Base-by-base conservation (phyloP, 2,888 invertebrate species). In the Gisinianus flammeolus region DNA sequence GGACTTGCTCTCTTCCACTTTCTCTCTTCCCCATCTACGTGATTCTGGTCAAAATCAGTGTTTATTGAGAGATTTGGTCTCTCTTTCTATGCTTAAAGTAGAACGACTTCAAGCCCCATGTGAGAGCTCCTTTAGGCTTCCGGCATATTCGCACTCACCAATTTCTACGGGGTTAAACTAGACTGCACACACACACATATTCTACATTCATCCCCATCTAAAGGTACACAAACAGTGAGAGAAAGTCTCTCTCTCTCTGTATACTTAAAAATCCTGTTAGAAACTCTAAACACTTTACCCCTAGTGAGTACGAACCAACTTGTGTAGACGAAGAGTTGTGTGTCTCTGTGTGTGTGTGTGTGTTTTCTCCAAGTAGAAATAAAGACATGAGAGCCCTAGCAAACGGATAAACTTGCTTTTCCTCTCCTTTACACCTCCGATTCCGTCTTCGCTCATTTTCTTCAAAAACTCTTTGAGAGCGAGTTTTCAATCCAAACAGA, bases 41-140 rank as follows among this genome's bases (percentile, higher is more conserved):
- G 82, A 82, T 82, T 82, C 75, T 81, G 81, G 82, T 81, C 79
- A 79, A 80, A 82, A 82, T 80, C 81, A 82, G 82, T 82, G 82
- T 82, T 82, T 82, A 82, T 82, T 81, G 82, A 82, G 82, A 82
- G 82, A 81, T 80, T 81, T 82, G 56, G 62, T 79, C 70, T 78
- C 71, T 58, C 72, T 66, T 22, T 78, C 73, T n/a, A 0, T 66
- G 22, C 28, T 31, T 33, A 44, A 54, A 52, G 30, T 12, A 19
- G 58, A 44, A 67, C 64, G 28, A 52, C 76, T 76, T 71, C n/a
- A 62, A 62, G 58, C 70, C 77, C 77, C 77, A 31, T 56, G 56
- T 70, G 77, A 70, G 70, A 77, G 30, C 58, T 72, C 56, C 33
- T 72, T 16, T 58, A 22, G 10, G 33, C 30, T 33, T 31, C 33